Conservation (phyloP, 2,113 vertebrate genomes). For the Poeciliopsis occidentalis region DNA sequence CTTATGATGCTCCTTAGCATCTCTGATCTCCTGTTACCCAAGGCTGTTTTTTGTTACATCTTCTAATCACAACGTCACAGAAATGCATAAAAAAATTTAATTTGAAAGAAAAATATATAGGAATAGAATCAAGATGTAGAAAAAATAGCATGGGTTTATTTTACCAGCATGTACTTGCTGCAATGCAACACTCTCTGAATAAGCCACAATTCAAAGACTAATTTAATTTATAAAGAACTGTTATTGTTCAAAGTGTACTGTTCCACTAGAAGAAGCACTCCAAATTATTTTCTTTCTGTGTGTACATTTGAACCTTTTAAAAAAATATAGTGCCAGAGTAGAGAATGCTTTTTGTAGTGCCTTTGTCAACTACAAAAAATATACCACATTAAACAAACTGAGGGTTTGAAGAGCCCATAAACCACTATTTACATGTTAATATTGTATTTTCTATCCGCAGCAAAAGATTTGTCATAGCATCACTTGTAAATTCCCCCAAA, state of each 20-base stretch:
- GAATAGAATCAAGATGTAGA: background rate
- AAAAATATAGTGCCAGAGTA: constrained; percentile 5
- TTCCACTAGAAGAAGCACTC: constrained; percentile 23
- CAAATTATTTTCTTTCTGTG: constrained; percentile 21
- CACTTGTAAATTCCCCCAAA: background rate
- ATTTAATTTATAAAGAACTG: constrained; percentile 47
- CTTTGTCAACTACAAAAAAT: constrained; percentile 23
- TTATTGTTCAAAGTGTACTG: constrained; percentile 39
- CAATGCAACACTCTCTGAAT: constrained; percentile 15
- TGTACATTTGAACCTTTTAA: constrained; percentile 1
- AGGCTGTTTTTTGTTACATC: constrained; percentile 14
- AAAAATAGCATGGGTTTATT: constrained; percentile 2
- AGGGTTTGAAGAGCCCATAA: background rate
- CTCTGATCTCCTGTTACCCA: constrained; percentile 15
- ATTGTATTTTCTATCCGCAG: background rate
- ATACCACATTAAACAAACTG: constrained; percentile 3
- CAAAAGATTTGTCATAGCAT: constrained; percentile 7
- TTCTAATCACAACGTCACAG: background rate
- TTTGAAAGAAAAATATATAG: background rate
- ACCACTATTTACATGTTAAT: constrained; percentile 18
- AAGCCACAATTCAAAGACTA: constrained; percentile 54
- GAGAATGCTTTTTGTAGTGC: background rate
- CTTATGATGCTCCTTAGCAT: constrained; percentile 18
- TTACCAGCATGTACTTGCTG: constrained; percentile 9
- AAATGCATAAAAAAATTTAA: background rate